These are phyloP conservation scores for Cataglyphis hispanica DNA, from an alignment of 1,140 invertebrate genomes.

Conservation along the genomic window DNA sequence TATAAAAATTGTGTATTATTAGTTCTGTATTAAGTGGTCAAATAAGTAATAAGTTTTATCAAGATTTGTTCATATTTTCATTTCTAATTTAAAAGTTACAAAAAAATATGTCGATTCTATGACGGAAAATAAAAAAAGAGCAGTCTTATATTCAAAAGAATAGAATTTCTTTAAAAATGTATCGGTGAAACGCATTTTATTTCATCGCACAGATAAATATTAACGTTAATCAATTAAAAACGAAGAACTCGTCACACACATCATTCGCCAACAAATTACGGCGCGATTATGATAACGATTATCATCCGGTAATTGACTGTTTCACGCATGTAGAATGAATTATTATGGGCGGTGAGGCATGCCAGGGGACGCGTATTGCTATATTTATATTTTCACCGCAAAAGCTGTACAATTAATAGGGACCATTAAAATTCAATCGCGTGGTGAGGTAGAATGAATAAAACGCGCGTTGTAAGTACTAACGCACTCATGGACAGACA, in stretches of 20 bases:
- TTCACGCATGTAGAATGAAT: conserved; percentile 60
- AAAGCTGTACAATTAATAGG: conserved; percentile 63
- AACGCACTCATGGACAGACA: conserved; percentile 24
- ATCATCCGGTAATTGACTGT: conserved; percentile 59
- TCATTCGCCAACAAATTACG: conserved; percentile 38
- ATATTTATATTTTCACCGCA: conserved; percentile 60
- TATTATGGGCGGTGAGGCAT: conserved; percentile 35
- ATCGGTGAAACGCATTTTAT: background rate
- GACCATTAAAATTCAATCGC: conserved; percentile 60
- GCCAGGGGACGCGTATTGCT: conserved; percentile 4
- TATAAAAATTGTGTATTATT: background rate
- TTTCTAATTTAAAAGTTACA: background rate
- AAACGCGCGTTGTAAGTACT: conserved; percentile 52
- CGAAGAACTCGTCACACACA: background rate
- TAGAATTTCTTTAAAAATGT: background rate
- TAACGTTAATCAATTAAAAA: conserved; percentile 34
- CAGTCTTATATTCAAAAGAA: background rate
- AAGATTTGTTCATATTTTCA: background rate
- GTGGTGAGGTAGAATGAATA: conserved; percentile 56
- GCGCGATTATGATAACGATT: conserved; percentile 54
- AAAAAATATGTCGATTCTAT: background rate
- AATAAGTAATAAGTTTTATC: background rate
- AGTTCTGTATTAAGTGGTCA: background rate
- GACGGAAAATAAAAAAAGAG: background rate
- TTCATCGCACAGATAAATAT: background rate